Base-by-base conservation (phyloP, 2,113 vertebrate genomes). In the Taurulus bubalis region DNA sequence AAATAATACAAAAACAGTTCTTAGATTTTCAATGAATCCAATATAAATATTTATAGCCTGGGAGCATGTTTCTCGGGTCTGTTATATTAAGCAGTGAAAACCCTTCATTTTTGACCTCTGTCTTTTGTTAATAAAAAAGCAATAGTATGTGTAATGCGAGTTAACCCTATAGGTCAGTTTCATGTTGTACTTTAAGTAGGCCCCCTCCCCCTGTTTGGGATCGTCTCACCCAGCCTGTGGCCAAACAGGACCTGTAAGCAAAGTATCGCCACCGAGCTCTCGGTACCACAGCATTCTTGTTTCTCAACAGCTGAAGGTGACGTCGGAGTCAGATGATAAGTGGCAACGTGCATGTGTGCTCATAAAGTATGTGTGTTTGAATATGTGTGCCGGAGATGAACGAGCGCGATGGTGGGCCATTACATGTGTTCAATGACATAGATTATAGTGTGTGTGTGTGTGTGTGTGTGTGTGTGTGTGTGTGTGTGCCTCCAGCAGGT, bases 221-320 rank as follows among this genome's bases (percentile, higher is more conserved):
- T 11, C 40, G 45, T 4, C 45, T 36, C 18, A 63, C 36, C 32
- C 32, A 36, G 20, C 34, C 20, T 38, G 2, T 14, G 63, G n/a
- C n/a, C 63, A 24, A 42, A 24, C 63, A 4, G 40, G 62, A 20
- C 2, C 32, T 38, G 38, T 22, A n/a, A 36, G 10, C 62, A 64
- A 24, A 40, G 22, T 24, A 7, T 40, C 7, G 8, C 1, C 15
- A 59, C 6, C n/a, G 28, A 32, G 7, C 26, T 30, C 15, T 20
- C 18, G 15, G 28, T 32, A 32, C 1, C 30, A 20, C 58, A 60
- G 7, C 45, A 8, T 9, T 65, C 9, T 83, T 76, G 67, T 64
- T 60, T 70, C 55, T 64, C 49, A 85, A 65, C 75, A 85, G 60
- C 53, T 26, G 36, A 75, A 42, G 5, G 26, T 68, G n/a, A 49